A percentile compares a stretch with the other conserved stretches of the same genome.
Evolutionary conservation across 2,888 invertebrate species (phyloP).

Genomic region (Hypomecis punctinalis): DNA sequence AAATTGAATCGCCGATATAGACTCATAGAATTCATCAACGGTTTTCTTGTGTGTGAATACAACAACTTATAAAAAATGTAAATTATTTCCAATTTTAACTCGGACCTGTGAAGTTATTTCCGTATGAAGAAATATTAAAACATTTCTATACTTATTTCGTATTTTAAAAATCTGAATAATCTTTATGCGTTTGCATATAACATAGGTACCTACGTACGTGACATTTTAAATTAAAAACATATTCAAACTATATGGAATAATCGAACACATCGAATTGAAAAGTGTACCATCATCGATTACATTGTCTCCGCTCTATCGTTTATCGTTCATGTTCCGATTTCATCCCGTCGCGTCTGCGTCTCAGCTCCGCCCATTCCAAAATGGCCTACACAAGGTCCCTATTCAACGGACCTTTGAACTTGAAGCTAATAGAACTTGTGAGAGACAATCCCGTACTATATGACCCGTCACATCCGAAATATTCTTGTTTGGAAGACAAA

Average conservation of each 20-base stretch:
- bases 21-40: too few relatives aligned
- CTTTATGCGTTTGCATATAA: too few relatives aligned
- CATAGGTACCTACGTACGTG: too few relatives aligned
- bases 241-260: too few relatives aligned
- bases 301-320: not conserved
- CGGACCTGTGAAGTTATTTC: too few relatives aligned
- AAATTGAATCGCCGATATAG: not conserved
- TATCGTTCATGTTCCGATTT: not conserved
- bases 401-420: conserved; percentile 37
- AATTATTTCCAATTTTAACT: too few relatives aligned
- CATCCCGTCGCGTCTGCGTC: not conserved
- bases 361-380: conserved; percentile 27
- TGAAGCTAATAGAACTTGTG: conserved; percentile 66
- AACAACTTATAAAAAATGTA: too few relatives aligned
- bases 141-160: too few relatives aligned
- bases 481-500: conserved; percentile 65
- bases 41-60: too few relatives aligned
- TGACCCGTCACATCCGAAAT: conserved; percentile 66
- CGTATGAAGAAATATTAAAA: too few relatives aligned
- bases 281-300: not conserved
- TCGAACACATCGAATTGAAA: not conserved
- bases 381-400: conserved; percentile 3
- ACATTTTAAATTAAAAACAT: too few relatives aligned
- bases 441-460: conserved; percentile 68
- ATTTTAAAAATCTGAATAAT: too few relatives aligned